phyloP scores from a whole-genome alignment of 2,797 vertebrate species.

The Melanotaenia maccullochi region DNA sequence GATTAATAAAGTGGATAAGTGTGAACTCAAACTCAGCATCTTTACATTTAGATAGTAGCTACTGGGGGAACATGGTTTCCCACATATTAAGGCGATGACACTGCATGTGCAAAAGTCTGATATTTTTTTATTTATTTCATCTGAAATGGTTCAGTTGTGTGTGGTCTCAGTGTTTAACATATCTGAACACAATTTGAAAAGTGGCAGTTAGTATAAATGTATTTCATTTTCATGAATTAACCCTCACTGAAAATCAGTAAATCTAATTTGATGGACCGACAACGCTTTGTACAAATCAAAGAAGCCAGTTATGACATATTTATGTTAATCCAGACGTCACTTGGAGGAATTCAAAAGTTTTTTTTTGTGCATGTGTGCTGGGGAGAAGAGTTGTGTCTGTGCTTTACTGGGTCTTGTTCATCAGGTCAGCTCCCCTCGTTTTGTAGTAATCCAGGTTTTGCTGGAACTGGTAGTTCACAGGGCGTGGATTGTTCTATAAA shows the following conservation, averaged over 20 bases:
- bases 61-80: not conserved
- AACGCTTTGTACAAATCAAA: not conserved
- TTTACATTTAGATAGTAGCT: not conserved
- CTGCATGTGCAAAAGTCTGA: not conserved
- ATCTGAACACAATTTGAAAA: not conserved
- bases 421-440: slow-evolving; percentile 92
- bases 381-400: not conserved
- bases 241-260: not conserved
- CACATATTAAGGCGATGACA: not conserved
- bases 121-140: not conserved
- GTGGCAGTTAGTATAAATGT: not conserved
- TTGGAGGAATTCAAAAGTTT: not conserved
- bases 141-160: not conserved
- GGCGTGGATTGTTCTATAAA: slow-evolving; percentile 91
- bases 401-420: slow-evolving; percentile 92
- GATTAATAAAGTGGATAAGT: not conserved
- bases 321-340: not conserved
- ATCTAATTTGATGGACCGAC: not conserved
- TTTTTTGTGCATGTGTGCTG: not conserved
- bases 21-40: not conserved
- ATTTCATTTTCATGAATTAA: not conserved
- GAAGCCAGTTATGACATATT: not conserved
- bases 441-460: slow-evolving; percentile 99
- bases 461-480: slow-evolving; percentile 95
- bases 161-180: not conserved